Conservation (phyloP, 37 sponge, comb jelly and placozoan genomes). For the Halisarca cf. caerulea region DNA sequence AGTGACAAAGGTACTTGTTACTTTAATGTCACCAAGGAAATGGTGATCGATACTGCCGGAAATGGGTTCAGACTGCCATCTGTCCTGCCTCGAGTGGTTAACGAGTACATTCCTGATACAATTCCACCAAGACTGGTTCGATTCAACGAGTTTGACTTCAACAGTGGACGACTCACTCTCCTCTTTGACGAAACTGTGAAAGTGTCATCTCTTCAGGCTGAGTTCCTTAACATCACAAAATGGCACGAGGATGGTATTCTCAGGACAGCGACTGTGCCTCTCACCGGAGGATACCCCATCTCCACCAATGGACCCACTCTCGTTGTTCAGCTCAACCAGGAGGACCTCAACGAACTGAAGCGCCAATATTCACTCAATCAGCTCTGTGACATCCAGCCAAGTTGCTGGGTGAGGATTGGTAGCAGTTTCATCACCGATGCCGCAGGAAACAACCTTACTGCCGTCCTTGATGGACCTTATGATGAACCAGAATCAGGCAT, state of each 20-base stretch:
- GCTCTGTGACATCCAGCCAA: constrained; percentile 33
- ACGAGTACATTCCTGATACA: constrained; percentile 48
- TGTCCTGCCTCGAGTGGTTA: constrained; percentile 38
- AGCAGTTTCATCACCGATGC: constrained; percentile 63
- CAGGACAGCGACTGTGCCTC: constrained; percentile 32
- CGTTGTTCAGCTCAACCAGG: constrained; percentile 50
- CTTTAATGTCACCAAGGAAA: constrained; percentile 51
- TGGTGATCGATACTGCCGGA: constrained; percentile 65
- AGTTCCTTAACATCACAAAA: constrained; percentile 57
- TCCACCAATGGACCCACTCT: constrained; percentile 62
- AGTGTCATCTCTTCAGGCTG: constrained; percentile 37
- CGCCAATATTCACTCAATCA: constrained; percentile 1
- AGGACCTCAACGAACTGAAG: constrained; percentile 70
- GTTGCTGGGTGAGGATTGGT: constrained; percentile 71
- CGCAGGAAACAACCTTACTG: constrained; percentile 48
- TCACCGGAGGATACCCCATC: constrained; percentile 43
- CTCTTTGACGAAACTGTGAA: constrained; percentile 77
- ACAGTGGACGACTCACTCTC: constrained; percentile 63
- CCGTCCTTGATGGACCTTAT: constrained; percentile 49
- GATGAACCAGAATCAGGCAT: constrained; percentile 12
- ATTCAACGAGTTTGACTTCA: constrained; percentile 71
- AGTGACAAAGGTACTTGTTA: constrained; percentile 38
- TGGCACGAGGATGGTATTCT: constrained; percentile 40
- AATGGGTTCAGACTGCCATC: constrained; percentile 27
- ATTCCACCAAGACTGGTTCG: constrained; percentile 60